phyloP scores from a whole-genome alignment of 2,113 vertebrate species.

The Bambusicola thoracicus region DNA sequence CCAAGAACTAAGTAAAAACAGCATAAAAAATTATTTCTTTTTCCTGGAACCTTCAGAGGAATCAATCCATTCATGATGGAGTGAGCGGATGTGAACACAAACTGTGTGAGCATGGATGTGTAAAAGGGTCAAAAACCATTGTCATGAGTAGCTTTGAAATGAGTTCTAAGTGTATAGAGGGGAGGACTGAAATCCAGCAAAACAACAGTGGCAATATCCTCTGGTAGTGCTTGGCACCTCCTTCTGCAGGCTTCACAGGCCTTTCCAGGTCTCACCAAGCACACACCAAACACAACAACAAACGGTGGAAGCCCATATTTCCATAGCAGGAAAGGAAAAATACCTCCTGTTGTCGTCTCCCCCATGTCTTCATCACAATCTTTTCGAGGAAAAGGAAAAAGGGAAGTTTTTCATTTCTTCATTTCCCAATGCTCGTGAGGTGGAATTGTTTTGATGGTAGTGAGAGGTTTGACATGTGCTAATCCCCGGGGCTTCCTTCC shows the following conservation, averaged over 20 bases:
- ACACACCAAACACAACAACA: rapidly evolving
- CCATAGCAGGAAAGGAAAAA: background rate
- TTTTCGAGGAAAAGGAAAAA: background rate
- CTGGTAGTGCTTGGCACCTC: background rate
- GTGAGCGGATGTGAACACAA: background rate
- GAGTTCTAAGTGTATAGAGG: background rate
- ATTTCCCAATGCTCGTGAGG: background rate
- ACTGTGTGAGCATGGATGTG: background rate
- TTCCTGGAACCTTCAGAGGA: background rate
- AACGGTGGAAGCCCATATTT: background rate
- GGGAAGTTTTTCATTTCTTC: background rate
- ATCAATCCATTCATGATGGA: background rate
- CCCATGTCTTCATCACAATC: background rate
- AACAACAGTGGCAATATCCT: background rate
- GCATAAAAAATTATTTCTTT: background rate
- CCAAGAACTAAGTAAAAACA: background rate
- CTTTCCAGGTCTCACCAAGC: background rate
- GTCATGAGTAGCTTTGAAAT: background rate
- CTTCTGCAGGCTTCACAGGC: background rate
- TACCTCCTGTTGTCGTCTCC: background rate
- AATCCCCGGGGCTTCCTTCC: background rate
- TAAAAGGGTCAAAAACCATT: background rate
- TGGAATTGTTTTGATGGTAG: background rate
- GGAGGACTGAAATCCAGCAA: background rate
- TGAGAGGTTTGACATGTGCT: slow-evolving; percentile 3